Percentiles rank a stretch among this genome's conserved stretches.
These are phyloP conservation scores for Clanis bilineata DNA, from an alignment of 2,888 invertebrate genomes.

Conservation along the genomic window DNA sequence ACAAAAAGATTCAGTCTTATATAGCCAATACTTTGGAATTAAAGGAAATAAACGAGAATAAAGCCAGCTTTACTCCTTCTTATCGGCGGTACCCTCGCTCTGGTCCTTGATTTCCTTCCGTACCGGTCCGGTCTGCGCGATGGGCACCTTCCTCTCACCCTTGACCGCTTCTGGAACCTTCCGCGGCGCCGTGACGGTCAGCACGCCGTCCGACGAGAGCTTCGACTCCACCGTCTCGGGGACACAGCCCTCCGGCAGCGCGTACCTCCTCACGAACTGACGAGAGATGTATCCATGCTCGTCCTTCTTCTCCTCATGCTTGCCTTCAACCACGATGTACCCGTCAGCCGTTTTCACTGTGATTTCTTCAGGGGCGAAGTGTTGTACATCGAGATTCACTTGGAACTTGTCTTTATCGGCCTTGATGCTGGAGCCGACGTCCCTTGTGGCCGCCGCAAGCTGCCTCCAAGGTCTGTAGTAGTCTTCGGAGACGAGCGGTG, in stretches of 20 bases:
- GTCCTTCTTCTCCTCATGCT: conserved; percentile 88
- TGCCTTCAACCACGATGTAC: conserved; percentile 87
- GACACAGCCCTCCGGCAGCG: conserved; percentile 86
- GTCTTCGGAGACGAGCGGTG: conserved; percentile 48
- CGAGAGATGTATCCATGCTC: conserved; percentile 87
- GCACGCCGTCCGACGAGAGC: conserved; percentile 88
- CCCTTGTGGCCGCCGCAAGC: conserved; percentile 61
- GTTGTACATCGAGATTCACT: conserved; percentile 87
- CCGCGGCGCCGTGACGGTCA: conserved; percentile 84
- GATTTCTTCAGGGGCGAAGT: conserved; percentile 88
- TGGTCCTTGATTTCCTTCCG: conserved; percentile 53
- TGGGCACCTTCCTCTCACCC: conserved; percentile 50
- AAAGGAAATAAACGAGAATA: conserved; percentile 15
- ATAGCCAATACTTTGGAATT: conserved; percentile 31
- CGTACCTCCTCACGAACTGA: conserved; percentile 87
- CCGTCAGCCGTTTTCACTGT: conserved; percentile 87
- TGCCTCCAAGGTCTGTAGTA: conserved; percentile 62
- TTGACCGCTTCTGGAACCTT: conserved; percentile 42
- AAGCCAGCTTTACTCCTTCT: conserved; percentile 18
- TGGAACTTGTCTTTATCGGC: conserved; percentile 83
- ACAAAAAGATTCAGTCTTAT: conserved; percentile 42
- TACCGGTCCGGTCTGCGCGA: conserved; percentile 56
- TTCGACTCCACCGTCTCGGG: conserved; percentile 85
- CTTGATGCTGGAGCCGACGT: conserved; percentile 74
- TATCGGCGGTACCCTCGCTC: conserved; percentile 23